Percentiles rank a stretch among this genome's conserved stretches.
These are phyloP conservation scores for Hyperopisus bebe DNA, from an alignment of 2,113 vertebrate species.

Conservation along the genomic window DNA sequence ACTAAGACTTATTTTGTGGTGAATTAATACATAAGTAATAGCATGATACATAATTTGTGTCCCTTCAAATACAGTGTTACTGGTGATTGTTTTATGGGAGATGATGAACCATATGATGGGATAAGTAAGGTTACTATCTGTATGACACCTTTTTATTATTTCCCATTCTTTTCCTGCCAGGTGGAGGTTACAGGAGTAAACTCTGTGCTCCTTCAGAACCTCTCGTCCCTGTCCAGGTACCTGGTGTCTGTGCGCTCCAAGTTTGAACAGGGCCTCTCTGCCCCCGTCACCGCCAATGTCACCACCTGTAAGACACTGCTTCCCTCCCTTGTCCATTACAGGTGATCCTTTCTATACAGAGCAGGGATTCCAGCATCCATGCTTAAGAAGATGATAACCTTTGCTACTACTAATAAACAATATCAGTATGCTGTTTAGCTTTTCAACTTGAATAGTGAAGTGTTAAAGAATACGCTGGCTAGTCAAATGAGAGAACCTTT, in stretches of 20 bases:
- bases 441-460: neutral
- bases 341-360: neutral
- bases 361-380: neutral
- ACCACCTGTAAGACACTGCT: conserved; percentile 76
- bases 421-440: neutral
- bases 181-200: conserved; percentile 68
- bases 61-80: neutral
- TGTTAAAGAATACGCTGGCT: neutral
- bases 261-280: conserved; percentile 67
- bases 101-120: neutral
- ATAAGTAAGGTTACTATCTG: neutral
- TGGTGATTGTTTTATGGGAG: neutral
- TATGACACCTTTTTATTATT: neutral
- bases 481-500: neutral
- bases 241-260: conserved; percentile 67
- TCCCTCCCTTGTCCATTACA: neutral
- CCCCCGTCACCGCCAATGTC: conserved; percentile 63
- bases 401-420: neutral
- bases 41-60: neutral
- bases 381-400: neutral
- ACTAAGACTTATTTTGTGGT: neutral
- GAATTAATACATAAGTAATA: neutral
- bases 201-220: conserved; percentile 65
- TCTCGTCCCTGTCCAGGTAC: conserved; percentile 80
- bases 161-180: conserved; percentile 46